Evolutionary conservation across 2,797 vertebrate species (phyloP).

Genomic region (Gymnothorax javanicus): DNA sequence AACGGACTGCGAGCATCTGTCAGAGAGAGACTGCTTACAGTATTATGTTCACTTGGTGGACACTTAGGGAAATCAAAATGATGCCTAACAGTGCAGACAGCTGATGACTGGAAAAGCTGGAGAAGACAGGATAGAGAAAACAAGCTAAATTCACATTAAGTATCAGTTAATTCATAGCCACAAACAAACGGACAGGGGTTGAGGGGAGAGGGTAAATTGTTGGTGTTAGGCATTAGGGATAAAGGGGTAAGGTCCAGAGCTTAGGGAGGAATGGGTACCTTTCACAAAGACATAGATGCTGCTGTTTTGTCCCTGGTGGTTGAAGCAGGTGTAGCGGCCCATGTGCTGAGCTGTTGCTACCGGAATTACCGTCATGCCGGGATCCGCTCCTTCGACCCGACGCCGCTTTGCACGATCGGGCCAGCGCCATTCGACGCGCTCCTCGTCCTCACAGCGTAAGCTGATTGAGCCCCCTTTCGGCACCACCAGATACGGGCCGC

Average conservation of each 20-base stretch:
- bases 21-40: slow-evolving; percentile 1
- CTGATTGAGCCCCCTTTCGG: slow-evolving; percentile 73
- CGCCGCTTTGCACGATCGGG: slow-evolving; percentile 62
- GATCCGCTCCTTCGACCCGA: slow-evolving; percentile 63
- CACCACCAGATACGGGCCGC: slow-evolving; percentile 72
- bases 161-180: no score
- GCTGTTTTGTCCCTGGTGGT: slow-evolving; percentile 66
- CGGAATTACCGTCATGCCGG: slow-evolving; percentile 49
- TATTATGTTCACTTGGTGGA: background rate
- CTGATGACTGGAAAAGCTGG: no score
- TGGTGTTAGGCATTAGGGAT: background rate
- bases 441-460: slow-evolving; percentile 74
- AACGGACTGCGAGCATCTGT: slow-evolving; percentile 81
- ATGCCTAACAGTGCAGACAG: no score
- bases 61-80: no score
- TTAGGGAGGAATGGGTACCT: slow-evolving; percentile 69
- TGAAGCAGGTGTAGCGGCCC: slow-evolving; percentile 83
- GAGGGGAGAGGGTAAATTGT: background rate
- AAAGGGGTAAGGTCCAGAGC: background rate
- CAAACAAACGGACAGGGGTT: slow-evolving; percentile 16
- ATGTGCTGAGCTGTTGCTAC: slow-evolving; percentile 69
- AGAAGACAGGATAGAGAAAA: no score
- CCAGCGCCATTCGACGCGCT: slow-evolving; percentile 78
- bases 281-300: slow-evolving; percentile 91
- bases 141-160: no score